Evolutionary conservation across 2,797 vertebrate species (phyloP), one percentile per base, ranked within the genome.

Genomic region (Cuculus canorus): DNA sequence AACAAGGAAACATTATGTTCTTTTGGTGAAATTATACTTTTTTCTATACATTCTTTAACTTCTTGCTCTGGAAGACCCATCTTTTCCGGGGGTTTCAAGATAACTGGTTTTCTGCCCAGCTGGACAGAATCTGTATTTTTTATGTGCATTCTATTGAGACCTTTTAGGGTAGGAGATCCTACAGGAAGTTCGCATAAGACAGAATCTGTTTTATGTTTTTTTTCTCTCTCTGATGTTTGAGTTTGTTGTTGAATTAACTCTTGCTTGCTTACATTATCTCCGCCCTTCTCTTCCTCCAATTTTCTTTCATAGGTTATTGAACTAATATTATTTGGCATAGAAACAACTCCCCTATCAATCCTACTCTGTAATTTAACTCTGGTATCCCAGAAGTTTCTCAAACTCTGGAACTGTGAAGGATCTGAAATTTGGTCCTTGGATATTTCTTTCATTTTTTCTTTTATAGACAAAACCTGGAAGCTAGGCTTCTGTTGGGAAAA

Each of bases 341-440:
- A 83, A 80, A 24, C 59, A 48, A 33, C 75, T 65, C 60, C 92
- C n/a, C n/a, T 80, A 39, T 89, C 82, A 22, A 32, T 28, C 45
- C 48, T 96, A 79, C 56, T 95, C n/a, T 93, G 88, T 50, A 97
- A 90, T 53, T 98, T 97, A 30, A 87, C 60, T 54, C 98, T 97
- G 33, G 95, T 97, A 66, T 97, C 97, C 99, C 99, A 99, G 96
- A 99, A 99, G 16, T 98, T 98, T 66, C 97, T 98, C 91, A 99
- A 88, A 89, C 92, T 98, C 95, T 98, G 98, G 93, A 99, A 99
- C 47, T 98, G 98, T 41, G 92, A 97, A 65, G 97, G 98, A 94
- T 95, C 97, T 19, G 97, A 94, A 78, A 96, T 88, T 41, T 98
- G 97, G 88, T 96, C 97, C 12, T 97, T 95, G 33, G 95, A 96